Base-by-base conservation (phyloP, 53 echinoderm and acorn worm genomes). In the Echinarachnius parma region DNA sequence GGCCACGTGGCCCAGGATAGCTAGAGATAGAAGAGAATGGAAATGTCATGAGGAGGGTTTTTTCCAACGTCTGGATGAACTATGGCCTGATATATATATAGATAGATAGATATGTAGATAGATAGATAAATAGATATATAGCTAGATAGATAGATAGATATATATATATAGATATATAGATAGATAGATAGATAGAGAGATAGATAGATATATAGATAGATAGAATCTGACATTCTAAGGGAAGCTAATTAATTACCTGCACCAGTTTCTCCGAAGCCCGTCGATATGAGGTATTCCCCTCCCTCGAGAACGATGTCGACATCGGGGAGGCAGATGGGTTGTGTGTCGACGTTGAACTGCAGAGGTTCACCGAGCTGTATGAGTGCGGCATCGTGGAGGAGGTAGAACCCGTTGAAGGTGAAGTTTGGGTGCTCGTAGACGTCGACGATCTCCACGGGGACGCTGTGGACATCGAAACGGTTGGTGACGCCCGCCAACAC, bases 221-320 rank as follows among this genome's bases (percentile, higher is more conserved):
- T n/a, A n/a, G n/a, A n/a, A n/a, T n/a, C n/a, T n/a, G n/a, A n/a
- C n/a, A n/a, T n/a, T n/a, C n/a, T n/a, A n/a, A n/a, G n/a, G n/a
- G n/a, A n/a, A n/a, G n/a, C n/a, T n/a, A n/a, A n/a, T n/a, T n/a
- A 9, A 62, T 21, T 68, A 68, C 68, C 68, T 21, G 68, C 32
- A 3, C 68, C 68, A 9, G 68, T 68, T 68, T 68, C 68, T 29
- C 68, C 68, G 30, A 52, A 68, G 14, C 68, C 68, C 48, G 68
- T 68, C 4, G 68, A 50, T 7, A 52, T 68, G 20, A 68, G 35
- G n/a, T 68, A 68, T 0, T 50, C 52, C 15, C 68, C 68, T 16
- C 50, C 50, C 16, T 53, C 68, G 20, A 68, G 8, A 9, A 33
- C 68, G 18, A 68, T 50, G 0, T 34, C 68, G 53, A 47, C 48